Base-by-base conservation (phyloP, 2,888 invertebrate genomes). In the Fragum whitleyi region DNA sequence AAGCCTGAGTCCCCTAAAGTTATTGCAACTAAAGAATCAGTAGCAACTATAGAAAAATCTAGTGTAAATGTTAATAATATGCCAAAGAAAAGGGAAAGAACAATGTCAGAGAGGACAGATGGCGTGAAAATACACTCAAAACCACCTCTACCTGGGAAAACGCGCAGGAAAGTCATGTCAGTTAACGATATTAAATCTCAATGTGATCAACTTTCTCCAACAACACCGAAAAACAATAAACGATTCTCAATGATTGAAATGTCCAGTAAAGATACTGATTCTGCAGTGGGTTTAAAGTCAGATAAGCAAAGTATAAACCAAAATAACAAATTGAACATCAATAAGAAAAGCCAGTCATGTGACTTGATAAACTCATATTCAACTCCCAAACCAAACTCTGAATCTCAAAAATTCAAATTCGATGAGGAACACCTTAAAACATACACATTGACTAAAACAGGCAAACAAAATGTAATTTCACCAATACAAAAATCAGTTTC, bases 111-210 rank as follows among this genome's bases (percentile, higher is more conserved):
- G 21, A 73, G 21, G 42, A 51, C 36, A 42, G 57, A 47, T 32
- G 36, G 29, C 14, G 47, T 47, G 21, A 65, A 32, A 21, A n/a
- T 65, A 26, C 42, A 42, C 14, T 36, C 39, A 55, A 83, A 83
- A 83, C 83, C 83, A 21, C 83, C 83, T 28, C 53, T 83, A 71
- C 83, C 83, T 51, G 53, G 39, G 23, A 74, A 79, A 62, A 70
- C 29, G 0, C 59, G 59, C 23, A 62, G 51, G 1, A 79, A 81
- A 65, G 76, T 83, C 47, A 70, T 74, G 6, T 83, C 83, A n/a
- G 59, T 79, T n/a, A 77, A 42, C 74, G 79, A 83, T 36, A 74
- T 83, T 19, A 42, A 39, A 16, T 28, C 16, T 0, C 29, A 68
- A 3, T 28, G 51, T 21, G 53, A 42, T 14, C 55, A 51, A 42